Conservation (phyloP, 2,113 vertebrate species). For the Spheniscus mendiculus region DNA sequence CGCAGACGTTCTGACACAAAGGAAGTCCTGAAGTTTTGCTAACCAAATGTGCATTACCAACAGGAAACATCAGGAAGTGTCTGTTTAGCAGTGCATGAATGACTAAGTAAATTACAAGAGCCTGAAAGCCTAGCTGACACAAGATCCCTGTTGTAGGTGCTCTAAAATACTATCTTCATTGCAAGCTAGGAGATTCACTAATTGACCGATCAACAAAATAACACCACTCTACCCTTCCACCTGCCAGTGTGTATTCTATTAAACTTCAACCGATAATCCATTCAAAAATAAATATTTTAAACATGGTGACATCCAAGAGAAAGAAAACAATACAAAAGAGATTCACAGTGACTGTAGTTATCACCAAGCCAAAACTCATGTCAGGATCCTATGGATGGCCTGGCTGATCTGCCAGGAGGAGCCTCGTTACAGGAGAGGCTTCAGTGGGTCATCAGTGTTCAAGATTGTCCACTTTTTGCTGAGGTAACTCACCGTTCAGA, state of each 20-base stretch:
- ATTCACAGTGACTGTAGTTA: background rate
- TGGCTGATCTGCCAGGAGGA: background rate
- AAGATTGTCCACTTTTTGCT: background rate
- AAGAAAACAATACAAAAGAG: background rate
- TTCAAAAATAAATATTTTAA: background rate
- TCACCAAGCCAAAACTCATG: background rate
- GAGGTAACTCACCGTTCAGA: background rate
- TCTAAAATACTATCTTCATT: background rate
- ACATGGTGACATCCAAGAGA: background rate
- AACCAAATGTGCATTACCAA: background rate
- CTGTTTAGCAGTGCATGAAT: background rate
- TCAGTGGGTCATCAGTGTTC: background rate
- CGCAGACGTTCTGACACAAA: background rate
- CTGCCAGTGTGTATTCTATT: background rate
- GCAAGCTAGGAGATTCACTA: background rate
- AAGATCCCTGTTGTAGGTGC: background rate
- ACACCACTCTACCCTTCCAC: background rate
- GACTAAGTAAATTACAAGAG: background rate
- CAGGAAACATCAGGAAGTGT: background rate
- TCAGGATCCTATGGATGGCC: rapidly evolving
- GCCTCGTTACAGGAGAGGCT: background rate
- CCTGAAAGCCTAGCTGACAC: background rate
- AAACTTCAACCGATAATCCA: background rate
- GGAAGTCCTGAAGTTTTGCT: background rate
- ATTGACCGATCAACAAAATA: background rate